Conservation (phyloP, 2,888 invertebrate species). For the Siphonodentalium dalli region DNA sequence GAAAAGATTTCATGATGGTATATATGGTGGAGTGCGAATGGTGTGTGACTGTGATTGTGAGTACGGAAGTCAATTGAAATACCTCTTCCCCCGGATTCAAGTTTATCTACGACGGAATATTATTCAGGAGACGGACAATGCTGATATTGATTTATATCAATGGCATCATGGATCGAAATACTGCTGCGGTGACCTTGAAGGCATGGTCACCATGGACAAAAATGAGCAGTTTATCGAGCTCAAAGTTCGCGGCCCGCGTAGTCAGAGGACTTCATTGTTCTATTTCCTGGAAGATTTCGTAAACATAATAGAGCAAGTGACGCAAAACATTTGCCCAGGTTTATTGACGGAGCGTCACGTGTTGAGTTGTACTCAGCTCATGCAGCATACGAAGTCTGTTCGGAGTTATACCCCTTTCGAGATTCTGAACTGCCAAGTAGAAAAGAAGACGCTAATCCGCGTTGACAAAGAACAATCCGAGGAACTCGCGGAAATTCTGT, state of each 20-base stretch:
- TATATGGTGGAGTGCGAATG: slow-evolving; percentile 74
- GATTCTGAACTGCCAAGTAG: slow-evolving; percentile 65
- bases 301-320: slow-evolving; percentile 72
- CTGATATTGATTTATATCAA: slow-evolving; percentile 76
- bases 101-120: slow-evolving; percentile 70
- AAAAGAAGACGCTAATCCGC: slow-evolving; percentile 63
- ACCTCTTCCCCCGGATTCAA: slow-evolving; percentile 76
- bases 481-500: slow-evolving; percentile 70
- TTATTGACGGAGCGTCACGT: slow-evolving; percentile 74
- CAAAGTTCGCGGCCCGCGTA: slow-evolving; percentile 73
- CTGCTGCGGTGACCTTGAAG: slow-evolving; percentile 74
- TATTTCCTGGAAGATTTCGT: slow-evolving; percentile 76
- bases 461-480: slow-evolving; percentile 68
- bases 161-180: slow-evolving; percentile 78
- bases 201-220: slow-evolving; percentile 72
- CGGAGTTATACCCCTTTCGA: slow-evolving; percentile 57
- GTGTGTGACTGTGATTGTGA: slow-evolving; percentile 65
- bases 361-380: slow-evolving; percentile 68
- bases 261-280: slow-evolving; percentile 66
- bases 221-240: slow-evolving; percentile 70
- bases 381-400: slow-evolving; percentile 43
- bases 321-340: slow-evolving; percentile 75
- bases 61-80: slow-evolving; percentile 71
- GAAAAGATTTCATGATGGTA: slow-evolving; percentile 58
- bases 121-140: slow-evolving; percentile 53